Percentiles rank a stretch among this genome's conserved stretches.
Evolutionary conservation across 1,140 invertebrate genomes (phyloP).

Genomic region (Caenorhabditis latens): DNA sequence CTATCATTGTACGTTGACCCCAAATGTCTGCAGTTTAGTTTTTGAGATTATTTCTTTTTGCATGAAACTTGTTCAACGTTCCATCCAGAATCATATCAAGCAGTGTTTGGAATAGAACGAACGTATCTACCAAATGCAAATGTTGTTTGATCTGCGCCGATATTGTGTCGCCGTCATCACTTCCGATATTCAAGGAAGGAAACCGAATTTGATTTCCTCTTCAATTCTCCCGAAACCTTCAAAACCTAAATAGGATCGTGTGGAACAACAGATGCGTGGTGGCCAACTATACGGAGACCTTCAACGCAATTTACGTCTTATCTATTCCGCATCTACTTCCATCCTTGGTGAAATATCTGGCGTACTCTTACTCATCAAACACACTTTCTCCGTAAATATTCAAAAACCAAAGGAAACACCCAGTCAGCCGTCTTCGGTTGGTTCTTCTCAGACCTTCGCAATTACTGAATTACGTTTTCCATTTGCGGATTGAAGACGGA

Average conservation of each 20-base stretch:
- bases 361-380: conserved; percentile 24
- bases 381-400: neutral
- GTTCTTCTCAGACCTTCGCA: conserved; percentile 14
- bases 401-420: conserved; percentile 18
- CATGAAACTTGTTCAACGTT: too few species aligned
- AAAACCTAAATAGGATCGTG: neutral
- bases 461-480: conserved; percentile 27
- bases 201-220: neutral
- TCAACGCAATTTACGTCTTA: conserved; percentile 55
- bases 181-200: conserved; percentile 27
- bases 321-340: conserved; percentile 51
- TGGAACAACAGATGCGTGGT: conserved; percentile 35
- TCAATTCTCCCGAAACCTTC: neutral
- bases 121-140: neutral
- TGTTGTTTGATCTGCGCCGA: conserved; percentile 21
- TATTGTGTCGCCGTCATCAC: neutral
- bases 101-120: neutral
- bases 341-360: neutral
- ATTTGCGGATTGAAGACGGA: neutral
- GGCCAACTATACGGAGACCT: conserved; percentile 30
- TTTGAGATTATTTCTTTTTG: neutral
- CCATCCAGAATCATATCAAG: too few species aligned
- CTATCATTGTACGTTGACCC: neutral
- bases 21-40: neutral
- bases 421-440: neutral